Evolutionary conservation across 2,113 vertebrate species (phyloP).

Genomic region (Sinocyclocheilus grahami): DNA sequence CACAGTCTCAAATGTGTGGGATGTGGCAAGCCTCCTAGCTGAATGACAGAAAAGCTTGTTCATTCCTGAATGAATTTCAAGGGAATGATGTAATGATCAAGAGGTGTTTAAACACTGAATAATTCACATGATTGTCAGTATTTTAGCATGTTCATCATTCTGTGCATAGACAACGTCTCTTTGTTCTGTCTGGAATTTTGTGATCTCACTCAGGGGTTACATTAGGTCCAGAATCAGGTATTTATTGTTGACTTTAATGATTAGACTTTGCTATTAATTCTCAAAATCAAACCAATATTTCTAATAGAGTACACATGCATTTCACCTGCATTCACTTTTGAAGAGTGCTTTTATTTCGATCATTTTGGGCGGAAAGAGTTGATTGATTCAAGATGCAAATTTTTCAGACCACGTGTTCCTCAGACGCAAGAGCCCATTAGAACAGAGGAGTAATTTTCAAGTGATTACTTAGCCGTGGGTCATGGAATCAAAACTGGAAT

Average conservation of each 20-base stretch:
- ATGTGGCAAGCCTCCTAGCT: neutral
- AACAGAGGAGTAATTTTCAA: slow-evolving; percentile 79
- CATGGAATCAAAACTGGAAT: slow-evolving; percentile 81
- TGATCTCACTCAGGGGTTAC: neutral
- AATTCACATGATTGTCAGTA: neutral
- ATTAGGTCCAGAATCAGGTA: neutral
- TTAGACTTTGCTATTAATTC: neutral
- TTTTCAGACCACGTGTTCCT: slow-evolving; percentile 72
- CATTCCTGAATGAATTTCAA: neutral
- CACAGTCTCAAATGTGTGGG: neutral
- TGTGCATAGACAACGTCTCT: neutral
- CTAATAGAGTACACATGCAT: neutral
- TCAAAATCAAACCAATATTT: neutral
- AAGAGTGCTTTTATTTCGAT: slow-evolving; percentile 45
- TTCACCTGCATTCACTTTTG: slow-evolving; percentile 18
- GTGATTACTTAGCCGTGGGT: slow-evolving; percentile 84
- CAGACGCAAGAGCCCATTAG: slow-evolving; percentile 74
- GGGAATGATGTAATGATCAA: slow-evolving; percentile 4
- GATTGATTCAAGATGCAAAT: slow-evolving; percentile 74
- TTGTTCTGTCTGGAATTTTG: slow-evolving; percentile 1
- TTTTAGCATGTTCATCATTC: neutral
- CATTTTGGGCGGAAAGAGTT: slow-evolving; percentile 51
- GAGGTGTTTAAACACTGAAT: neutral
- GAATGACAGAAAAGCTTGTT: slow-evolving; percentile 12
- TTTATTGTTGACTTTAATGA: neutral